Evolutionary conservation across 2,113 vertebrate species (phyloP).

Genomic region (Neodontobutis hainanensis): DNA sequence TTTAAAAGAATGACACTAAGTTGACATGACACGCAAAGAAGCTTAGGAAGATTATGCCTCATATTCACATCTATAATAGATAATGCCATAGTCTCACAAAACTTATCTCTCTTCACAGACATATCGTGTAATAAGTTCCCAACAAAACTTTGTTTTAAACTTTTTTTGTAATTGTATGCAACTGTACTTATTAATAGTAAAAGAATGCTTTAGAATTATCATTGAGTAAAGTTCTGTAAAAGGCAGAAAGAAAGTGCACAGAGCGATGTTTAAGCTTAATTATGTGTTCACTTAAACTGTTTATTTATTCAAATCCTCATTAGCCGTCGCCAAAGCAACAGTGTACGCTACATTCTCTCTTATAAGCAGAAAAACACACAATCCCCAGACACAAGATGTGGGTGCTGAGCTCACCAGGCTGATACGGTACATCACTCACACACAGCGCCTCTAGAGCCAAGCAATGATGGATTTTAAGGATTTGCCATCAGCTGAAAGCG

Average conservation of each 20-base stretch:
- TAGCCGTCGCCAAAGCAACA: constrained; percentile 10
- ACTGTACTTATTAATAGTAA: constrained; percentile 33
- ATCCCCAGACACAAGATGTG: constrained; percentile 24
- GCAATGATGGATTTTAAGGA: constrained; percentile 46
- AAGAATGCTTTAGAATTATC: constrained; percentile 26
- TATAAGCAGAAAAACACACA: constrained; percentile 4
- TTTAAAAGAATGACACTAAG: constrained; percentile 35
- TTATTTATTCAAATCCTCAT: constrained; percentile 21
- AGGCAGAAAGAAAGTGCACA: constrained; percentile 34
- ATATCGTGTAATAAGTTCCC: constrained; percentile 3
- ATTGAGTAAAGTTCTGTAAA: constrained; percentile 29
- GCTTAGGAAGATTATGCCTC: constrained; percentile 51
- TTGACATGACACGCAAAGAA: constrained; percentile 41
- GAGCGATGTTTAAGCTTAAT: constrained; percentile 1
- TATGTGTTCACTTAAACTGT: constrained; percentile 5
- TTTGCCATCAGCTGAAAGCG: constrained; percentile 41
- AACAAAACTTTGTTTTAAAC: background rate
- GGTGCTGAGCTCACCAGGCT: constrained; percentile 25
- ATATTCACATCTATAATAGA: constrained; percentile 43
- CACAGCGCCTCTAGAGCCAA: constrained; percentile 24
- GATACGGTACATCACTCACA: constrained; percentile 16
- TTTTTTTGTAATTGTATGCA: constrained; percentile 18
- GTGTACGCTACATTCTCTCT: constrained; percentile 5
- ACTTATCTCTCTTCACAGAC: background rate
- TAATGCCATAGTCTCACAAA: constrained; percentile 13